These are phyloP conservation scores for Anthopleura xanthogrammica DNA, from an alignment of 92 coral and sea anemone species.

Conservation along the genomic window DNA sequence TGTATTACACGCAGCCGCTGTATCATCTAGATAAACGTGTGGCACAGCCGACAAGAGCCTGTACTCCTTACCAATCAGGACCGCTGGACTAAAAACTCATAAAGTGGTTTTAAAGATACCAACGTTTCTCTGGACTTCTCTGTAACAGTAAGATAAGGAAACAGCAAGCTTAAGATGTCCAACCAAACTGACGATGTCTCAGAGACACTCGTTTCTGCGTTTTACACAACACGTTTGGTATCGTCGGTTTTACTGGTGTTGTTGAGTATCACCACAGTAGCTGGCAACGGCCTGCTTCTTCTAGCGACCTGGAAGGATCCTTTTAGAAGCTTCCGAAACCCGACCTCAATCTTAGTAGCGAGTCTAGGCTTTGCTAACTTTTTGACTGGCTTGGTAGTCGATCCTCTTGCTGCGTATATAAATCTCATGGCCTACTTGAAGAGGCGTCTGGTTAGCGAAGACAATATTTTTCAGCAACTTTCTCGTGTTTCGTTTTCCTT, in stretches of 20 bases:
- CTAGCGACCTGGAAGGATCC: conserved; percentile 58
- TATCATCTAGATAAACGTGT: too few species aligned
- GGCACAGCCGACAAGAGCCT: too few species aligned
- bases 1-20: neutral
- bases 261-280: conserved; percentile 22
- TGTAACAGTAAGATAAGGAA: neutral
- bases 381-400: conserved; percentile 43
- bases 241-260: conserved; percentile 11
- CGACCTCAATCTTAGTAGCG: conserved; percentile 38
- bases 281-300: conserved; percentile 51
- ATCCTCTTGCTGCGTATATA: conserved; percentile 32
- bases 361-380: conserved; percentile 51
- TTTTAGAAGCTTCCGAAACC: conserved; percentile 36
- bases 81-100: too few species aligned
- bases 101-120: too few species aligned
- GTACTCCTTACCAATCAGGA: too few species aligned
- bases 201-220: conserved; percentile 2
- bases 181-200: conserved; percentile 6
- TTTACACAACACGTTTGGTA: conserved; percentile 13
- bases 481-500: neutral
- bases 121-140: too few species aligned
- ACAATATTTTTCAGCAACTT: neutral
- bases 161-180: neutral
- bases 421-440: conserved; percentile 24
- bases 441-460: neutral